Evolutionary conservation across 2,888 invertebrate species (phyloP), one percentile per base, ranked within the genome.

Genomic region (Macrophya alboannulata): DNA sequence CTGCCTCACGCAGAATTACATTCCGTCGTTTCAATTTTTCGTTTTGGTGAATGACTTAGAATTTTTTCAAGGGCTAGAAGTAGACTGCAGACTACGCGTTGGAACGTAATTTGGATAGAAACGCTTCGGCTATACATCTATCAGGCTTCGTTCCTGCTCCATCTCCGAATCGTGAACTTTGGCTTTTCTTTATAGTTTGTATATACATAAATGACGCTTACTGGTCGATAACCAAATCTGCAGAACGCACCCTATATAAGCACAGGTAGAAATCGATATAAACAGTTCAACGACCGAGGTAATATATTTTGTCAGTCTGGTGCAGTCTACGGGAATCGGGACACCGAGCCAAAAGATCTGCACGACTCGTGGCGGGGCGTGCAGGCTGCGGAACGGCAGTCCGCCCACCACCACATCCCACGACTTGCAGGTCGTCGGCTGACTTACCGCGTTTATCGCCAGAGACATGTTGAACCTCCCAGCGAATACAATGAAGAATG

Each of bases 361-460:
- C 72, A 77, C 77, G 77, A 55, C 3, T 72, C n/a, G n/a, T n/a
- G n/a, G n/a, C n/a, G n/a, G n/a, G n/a, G n/a, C n/a, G n/a, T n/a
- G n/a, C n/a, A n/a, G n/a, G n/a, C n/a, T n/a, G n/a, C n/a, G n/a
- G n/a, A n/a, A n/a, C n/a, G 37, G 31, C 77, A 1, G 31, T 74
- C 45, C 77, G 51, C 77, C 48, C 77, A 51, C 77, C 55, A 31
- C n/a, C 17, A 55, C 48, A n/a, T 77, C 77, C 77, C 77, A 77
- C 77, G 77, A 51, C 77, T 55, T 45, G 15, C n/a, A n/a, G n/a
- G 45, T 74, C 8, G 10, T 37, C 17, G 17, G 55, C 55, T 55
- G 55, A 21, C 31, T 77, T 55, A 12, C 9, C 37, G 72, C 62
- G 37, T 40, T 74, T 77, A 15, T 37, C 31, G 31, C 31, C 51